Base-by-base conservation (phyloP, 1,140 invertebrate genomes). In the Drosophila kikkawai region DNA sequence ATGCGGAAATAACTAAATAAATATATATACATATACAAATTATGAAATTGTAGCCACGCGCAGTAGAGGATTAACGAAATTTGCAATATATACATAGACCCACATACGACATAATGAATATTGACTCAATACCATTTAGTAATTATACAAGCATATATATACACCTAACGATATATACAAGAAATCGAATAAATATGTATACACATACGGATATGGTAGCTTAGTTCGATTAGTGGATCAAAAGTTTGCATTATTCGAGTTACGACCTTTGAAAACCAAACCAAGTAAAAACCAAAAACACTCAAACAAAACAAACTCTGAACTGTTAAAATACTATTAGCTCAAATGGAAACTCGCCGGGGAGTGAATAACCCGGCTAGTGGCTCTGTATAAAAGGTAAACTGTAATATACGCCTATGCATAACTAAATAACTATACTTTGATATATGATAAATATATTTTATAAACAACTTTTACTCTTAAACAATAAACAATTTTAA, bases 381-480 rank as follows among this genome's bases (percentile, higher is more conserved):
- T 47, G 42, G 61, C 66, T 78, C 80, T 87, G 85, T 88, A 88
- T 69, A 84, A 83, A 71, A 61, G 34, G 69, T 67, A 65, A 75
- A 74, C 79, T 85, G 85, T 90, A 90, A 90, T 79, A 88, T 79
- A 90, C 60, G 60, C 78, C 74, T 80, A 78, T 63, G 64, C 50
- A 63, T 79, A 76, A 82, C 75, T 83, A 79, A 63, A 78, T 70
- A 81, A 79, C 78, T 85, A 79, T 79, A 90, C 85, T 88, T 88
- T 88, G 85, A 90, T 88, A 88, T 85, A 88, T 85, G 81, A 84
- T 74, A 80, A 48, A 88, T 88, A 88, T 88, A 88, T 88, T 88
- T 88, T 88, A 88, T 88, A 88, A 88, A 90, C 67, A 88, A 88
- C 85, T 88, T 88, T 88, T 88, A 88, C 85, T 88, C 85, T 88